Base-by-base conservation (phyloP, 2,888 invertebrate genomes). In the Anagyrus pseudococci region DNA sequence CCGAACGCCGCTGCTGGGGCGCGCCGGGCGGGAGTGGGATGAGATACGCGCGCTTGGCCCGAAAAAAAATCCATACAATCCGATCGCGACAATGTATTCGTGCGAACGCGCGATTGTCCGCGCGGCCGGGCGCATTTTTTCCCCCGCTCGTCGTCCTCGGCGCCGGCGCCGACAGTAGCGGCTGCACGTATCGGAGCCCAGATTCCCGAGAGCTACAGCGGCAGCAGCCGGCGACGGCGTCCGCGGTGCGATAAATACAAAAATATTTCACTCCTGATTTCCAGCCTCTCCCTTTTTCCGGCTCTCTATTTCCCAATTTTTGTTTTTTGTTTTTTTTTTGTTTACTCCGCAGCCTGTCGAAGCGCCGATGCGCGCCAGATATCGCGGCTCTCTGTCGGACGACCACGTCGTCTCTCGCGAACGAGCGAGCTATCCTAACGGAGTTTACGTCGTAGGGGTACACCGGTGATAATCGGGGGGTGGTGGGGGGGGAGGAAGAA, bases 61-160 rank as follows among this genome's bases (percentile, higher is more conserved):
- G 75, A 75, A 77, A 78, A 79, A 79, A 79, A 80, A 80, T 80
- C 79, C 79, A 80, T 80, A 80, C 78, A 78, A 79, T 79, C 79
- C 76, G 77, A 80, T 80, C 77, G 78, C 62, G 73, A 78, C 78
- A 79, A 79, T 79, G 77, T 79, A 75, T 77, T 76, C 75, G 77
- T 77, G 77, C 75, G 77, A 78, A 75, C 75, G 78, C 73, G 76
- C 75, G 73, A 78, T 78, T 76, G 77, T 75, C 75, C 75, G 73
- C 75, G 75, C 74, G n/a, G n/a, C n/a, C n/a, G n/a, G n/a, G 73
- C 74, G 73, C 76, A 74, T 75, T 69, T 69, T 68, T 68, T 62
- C 62, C 60, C 69, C 54, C 10, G 29, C 64, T 60, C 58, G 29
- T 26, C 44, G 43, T 7, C 19, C 10, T 23, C 43, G 25, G 6